Evolutionary conservation across 2,113 vertebrate species (phyloP), one percentile per base, ranked within the genome.

Genomic region (Scalopus aquaticus): DNA sequence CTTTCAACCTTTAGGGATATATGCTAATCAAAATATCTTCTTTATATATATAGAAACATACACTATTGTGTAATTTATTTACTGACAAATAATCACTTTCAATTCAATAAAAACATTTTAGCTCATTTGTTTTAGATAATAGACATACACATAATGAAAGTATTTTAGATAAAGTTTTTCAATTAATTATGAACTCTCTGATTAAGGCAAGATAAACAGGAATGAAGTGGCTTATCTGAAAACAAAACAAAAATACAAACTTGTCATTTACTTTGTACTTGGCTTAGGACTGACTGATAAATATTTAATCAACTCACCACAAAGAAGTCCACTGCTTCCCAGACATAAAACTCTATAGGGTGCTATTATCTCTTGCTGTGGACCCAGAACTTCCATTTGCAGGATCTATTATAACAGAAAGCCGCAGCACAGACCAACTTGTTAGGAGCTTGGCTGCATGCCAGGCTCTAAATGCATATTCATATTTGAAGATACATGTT

Each of bases 161-260:
- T 30, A 54, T 83, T 95, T 93, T 51, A 81, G 19, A 73, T 56
- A 93, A 91, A 73, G 9, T 54, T 62, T 74, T 89, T 46, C 35
- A 74, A 79, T 32, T 90, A 90, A 79, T 79, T 95, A 90, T 54
- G 28, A 90, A 72, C 51, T 79, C 39, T 80, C 44, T 88, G 83
- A 94, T 74, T 89, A 93, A 90, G 30, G 32, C 32, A 95, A 94
- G 67, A 96, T 80, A 93, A 95, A 69, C 32, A 86, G 84, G 30
- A 73, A 12, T 44, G 5, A 77, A 87, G 35, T 74, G 67, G 44
- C 22, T 37, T 91, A 49, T 46, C 49, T 87, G 67, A 90, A 86
- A 95, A 89, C 49, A 90, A 89, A 95, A 91, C 16, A 78, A 93
- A 90, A 94, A 58, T 56, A 81, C 62, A 77, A 93, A 70, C 54